These are phyloP conservation scores for Grammomys surdaster DNA, from an alignment of 2,113 vertebrate species.

Conservation along the genomic window DNA sequence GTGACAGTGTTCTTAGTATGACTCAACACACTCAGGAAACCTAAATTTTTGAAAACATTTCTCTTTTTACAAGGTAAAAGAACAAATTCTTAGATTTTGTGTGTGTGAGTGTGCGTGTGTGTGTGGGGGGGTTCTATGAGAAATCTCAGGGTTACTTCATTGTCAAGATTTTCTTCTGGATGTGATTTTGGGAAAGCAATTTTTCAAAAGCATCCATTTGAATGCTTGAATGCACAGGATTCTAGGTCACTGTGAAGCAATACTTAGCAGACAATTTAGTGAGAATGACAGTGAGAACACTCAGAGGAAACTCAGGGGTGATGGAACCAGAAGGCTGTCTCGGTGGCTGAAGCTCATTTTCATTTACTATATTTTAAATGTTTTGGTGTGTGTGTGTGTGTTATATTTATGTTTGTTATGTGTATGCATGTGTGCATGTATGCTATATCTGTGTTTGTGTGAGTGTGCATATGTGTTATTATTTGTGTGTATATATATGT, in stretches of 20 bases:
- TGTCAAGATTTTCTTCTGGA: conserved; percentile 10
- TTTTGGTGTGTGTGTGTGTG: not conserved
- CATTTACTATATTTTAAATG: not conserved
- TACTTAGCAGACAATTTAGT: not conserved
- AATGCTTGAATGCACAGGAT: not conserved
- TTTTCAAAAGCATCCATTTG: not conserved
- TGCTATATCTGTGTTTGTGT: not conserved
- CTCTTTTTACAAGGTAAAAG: not conserved
- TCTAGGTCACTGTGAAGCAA: not conserved
- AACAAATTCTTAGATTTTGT: not conserved
- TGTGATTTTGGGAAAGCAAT: not conserved
- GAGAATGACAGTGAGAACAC: not conserved
- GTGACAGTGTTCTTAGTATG: not conserved
- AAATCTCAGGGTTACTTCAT: not conserved
- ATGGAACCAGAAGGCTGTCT: not conserved
- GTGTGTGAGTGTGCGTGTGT: too few species aligned
- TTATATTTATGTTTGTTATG: not conserved
- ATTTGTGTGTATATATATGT: not conserved
- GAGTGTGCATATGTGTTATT: not conserved
- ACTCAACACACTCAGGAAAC: not conserved
- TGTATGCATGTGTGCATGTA: not conserved
- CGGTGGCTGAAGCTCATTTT: not conserved
- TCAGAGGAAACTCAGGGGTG: not conserved
- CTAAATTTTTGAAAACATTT: not conserved
- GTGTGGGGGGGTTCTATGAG: not conserved